Evolutionary conservation across 1,140 invertebrate genomes (phyloP).

Genomic region (Orussus abietinus): DNA sequence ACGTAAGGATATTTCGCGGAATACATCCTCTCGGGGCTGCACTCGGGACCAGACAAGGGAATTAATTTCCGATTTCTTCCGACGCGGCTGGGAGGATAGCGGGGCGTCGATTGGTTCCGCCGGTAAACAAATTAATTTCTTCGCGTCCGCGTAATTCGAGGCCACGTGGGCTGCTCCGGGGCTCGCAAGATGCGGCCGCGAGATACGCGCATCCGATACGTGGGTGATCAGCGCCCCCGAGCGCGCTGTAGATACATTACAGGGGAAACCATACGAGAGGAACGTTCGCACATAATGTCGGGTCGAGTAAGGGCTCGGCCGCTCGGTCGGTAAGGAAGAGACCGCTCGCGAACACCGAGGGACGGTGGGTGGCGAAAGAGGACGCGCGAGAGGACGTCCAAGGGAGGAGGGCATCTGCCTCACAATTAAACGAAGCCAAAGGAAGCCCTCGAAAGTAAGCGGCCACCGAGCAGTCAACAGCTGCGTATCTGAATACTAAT

Average conservation of each 20-base stretch:
- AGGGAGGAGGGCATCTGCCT: conserved; percentile 42
- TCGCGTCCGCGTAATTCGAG: neutral
- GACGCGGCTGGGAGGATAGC: too few species aligned
- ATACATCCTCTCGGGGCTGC: too few species aligned
- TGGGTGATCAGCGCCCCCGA: too few species aligned
- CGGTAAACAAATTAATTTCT: conserved; percentile 34
- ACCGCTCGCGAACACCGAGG: conserved; percentile 6
- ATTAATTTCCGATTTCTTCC: too few species aligned
- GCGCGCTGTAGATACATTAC: conserved; percentile 23
- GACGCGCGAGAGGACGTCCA: conserved; percentile 6
- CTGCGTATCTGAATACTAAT: conserved; percentile 51
- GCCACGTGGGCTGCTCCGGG: too few species aligned
- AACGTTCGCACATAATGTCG: conserved; percentile 15
- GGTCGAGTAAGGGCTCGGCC: conserved; percentile 6
- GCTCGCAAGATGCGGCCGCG: too few species aligned
- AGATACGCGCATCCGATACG: too few species aligned
- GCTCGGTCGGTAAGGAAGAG: neutral
- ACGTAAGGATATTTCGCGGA: too few species aligned
- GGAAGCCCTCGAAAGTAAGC: conserved; percentile 43
- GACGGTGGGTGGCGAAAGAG: conserved; percentile 8
- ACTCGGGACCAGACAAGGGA: too few species aligned
- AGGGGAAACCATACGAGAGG: conserved; percentile 40
- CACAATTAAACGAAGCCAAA: conserved; percentile 51
- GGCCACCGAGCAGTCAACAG: conserved; percentile 43
- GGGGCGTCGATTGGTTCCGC: conserved; percentile 26